Base-by-base conservation (phyloP, 2,888 invertebrate species). In the Brachypalpus laphriformis region DNA sequence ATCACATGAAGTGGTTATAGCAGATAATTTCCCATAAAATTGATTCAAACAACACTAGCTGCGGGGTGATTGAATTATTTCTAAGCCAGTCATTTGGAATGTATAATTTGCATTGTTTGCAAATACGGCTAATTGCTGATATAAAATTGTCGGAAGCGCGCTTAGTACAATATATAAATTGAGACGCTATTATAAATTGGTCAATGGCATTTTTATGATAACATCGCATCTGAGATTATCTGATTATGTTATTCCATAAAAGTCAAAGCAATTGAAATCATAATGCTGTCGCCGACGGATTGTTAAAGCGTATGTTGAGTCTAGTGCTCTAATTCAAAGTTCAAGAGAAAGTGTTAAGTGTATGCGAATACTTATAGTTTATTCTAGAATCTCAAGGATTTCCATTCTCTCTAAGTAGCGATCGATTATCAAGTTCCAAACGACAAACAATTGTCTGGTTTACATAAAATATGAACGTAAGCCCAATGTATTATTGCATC, bases 21-120 rank as follows among this genome's bases (percentile, higher is more conserved):
- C 25, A 59, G 57, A 66, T 45, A 80, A 72, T 80, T 65, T 65
- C 22, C 72, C 75, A 66, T 57, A 28, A 75, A 75, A 75, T 75
- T 75, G 65, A 56, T 66, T 34, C 6, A 37, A 57, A 49, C 34
- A 57, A 57, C 18, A 16, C 18, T 47, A 34, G 7, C n/a, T 51
- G 40, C 14, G 16, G 40, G 5, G 37, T 42, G 54, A 54, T 56
- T 68, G 28, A 54, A 68, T 68, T 18, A 20, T 28, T 68, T 11
- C 2, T 16, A 11, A 66, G 18, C 51, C 18, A 66, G 7, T 59
- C 31, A 1, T n/a, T 3, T 68, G 9, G 65, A n/a, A 5, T 20
- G 25, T 18, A 22, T 37, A 74, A 34, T 65, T 42, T 7, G 61
- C 31, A 34, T 45, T 70, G 77, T 61, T 61, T 42, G 76, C 57